Conservation (phyloP, 64 coral and sea anemone species). For the Dendrophyllia cribrosa region DNA sequence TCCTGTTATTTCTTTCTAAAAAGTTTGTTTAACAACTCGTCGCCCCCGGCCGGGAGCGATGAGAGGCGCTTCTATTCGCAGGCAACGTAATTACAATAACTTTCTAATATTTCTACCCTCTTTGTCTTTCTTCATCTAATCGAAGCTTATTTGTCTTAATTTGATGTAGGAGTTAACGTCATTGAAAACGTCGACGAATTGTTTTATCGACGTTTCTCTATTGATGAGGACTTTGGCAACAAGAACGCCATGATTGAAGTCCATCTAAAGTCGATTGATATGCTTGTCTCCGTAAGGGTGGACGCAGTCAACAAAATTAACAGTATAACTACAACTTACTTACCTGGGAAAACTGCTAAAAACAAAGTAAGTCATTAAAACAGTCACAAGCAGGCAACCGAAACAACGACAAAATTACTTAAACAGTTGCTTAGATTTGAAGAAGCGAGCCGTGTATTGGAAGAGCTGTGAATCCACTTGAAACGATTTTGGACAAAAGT, state of each 20-base stretch:
- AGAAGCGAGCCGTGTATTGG: too few relatives aligned
- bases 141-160: too few relatives aligned
- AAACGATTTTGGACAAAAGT: too few relatives aligned
- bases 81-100: too few relatives aligned
- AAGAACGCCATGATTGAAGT: background rate
- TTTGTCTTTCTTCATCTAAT: too few relatives aligned
- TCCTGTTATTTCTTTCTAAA: too few relatives aligned
- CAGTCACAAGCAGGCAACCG: background rate
- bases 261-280: background rate
- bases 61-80: too few relatives aligned
- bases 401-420: background rate
- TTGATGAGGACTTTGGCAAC: background rate
- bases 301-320: background rate
- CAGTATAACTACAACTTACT: background rate
- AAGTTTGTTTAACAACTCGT: too few relatives aligned
- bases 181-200: background rate
- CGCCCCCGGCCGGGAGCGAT: too few relatives aligned
- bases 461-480: too few relatives aligned
- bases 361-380: background rate
- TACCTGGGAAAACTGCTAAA: background rate
- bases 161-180: background rate
- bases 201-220: background rate
- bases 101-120: too few relatives aligned
- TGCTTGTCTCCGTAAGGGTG: background rate
- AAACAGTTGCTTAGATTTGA: too few relatives aligned